Base-by-base conservation (phyloP, 2,797 vertebrate genomes). In the Alcedo atthis region DNA sequence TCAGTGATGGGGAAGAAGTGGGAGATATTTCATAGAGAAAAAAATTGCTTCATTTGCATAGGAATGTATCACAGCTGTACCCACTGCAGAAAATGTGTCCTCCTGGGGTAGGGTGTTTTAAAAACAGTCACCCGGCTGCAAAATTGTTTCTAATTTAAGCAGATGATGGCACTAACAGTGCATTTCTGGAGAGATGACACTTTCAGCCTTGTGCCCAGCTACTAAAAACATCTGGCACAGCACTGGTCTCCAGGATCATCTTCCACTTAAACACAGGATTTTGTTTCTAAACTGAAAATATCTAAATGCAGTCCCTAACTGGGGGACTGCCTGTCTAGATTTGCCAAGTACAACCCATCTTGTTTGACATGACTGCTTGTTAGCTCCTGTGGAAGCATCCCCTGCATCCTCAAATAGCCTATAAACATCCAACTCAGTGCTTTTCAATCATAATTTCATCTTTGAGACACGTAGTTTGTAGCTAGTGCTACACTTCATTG, bases 11-110 rank as follows among this genome's bases (percentile, higher is more conserved):
- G 64, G 76, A 92, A 95, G 66, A 90, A 89, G 81, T 49, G 62
- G 76, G 79, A 81, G 84, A 81, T 43, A 94, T 93, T 82, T 94
- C 73, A 28, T 35, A 87, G 84, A 87, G 71, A 69, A 84, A 70
- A 76, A 92, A 90, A 94, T 90, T 59, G 76, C 67, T 89, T 85
- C n/a, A 90, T 94, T 94, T 96, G 73, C 88, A 71, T 90, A 48
- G 96, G 90, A 91, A 87, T 81, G 66, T 85, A 37, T 93, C 90
- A 49, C 93, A 96, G 92, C 84, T 90, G 86, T 85, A 93, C 66
- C 66, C 76, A 40, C 5, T 59, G 75, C 71, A 69, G 75, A 18
- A 58, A 82, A 18, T 10, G 10, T 42, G 77, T 85, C 40, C 93
- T 89, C 64, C 16, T 83, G 93, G 84, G 75, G 75, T 15, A 71